Percentiles rank a stretch among this genome's conserved stretches.
phyloP scores from a whole-genome alignment of 35 echinoderm and acorn worm genomes.

The Stichopus chloronotus region DNA sequence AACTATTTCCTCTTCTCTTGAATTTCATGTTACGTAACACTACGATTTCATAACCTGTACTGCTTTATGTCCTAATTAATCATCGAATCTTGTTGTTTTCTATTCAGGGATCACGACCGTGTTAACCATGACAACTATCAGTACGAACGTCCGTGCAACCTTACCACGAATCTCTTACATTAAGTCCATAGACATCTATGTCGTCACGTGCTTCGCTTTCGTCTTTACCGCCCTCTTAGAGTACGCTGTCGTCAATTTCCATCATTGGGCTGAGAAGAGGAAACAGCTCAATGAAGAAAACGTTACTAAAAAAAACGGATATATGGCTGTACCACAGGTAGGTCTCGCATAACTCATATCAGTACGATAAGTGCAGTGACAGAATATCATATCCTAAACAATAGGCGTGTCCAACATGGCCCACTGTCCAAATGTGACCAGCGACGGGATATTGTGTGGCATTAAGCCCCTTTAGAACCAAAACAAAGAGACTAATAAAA shows the following conservation, averaged over 20 bases:
- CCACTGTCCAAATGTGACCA: no score
- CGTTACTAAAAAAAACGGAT: not conserved
- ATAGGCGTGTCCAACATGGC: no score
- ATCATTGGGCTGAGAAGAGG: conserved; percentile 81
- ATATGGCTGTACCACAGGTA: conserved; percentile 45
- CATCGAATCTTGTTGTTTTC: not conserved
- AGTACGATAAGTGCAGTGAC: no score
- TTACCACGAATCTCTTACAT: conserved; percentile 93
- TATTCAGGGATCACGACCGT: conserved; percentile 87
- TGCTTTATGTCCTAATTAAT: no score
- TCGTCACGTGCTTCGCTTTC: conserved; percentile 88
- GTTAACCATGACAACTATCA: conserved; percentile 91
- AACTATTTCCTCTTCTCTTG: no score
- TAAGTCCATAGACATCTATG: conserved; percentile 96
- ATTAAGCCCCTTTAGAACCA: no score
- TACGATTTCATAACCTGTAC: no score
- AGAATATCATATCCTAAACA: no score
- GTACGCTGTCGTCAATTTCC: conserved; percentile 93
- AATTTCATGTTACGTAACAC: no score
- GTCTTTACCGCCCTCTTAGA: conserved; percentile 92
- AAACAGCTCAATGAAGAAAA: conserved; percentile 52
- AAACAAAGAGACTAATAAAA: no score
- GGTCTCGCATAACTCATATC: not conserved
- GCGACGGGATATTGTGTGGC: no score
- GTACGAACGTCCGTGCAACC: conserved; percentile 73